A percentile compares a stretch with the other conserved stretches of the same genome.
Conservation (phyloP, 2,113 vertebrate genomes). For the Corythaeola cristata region DNA sequence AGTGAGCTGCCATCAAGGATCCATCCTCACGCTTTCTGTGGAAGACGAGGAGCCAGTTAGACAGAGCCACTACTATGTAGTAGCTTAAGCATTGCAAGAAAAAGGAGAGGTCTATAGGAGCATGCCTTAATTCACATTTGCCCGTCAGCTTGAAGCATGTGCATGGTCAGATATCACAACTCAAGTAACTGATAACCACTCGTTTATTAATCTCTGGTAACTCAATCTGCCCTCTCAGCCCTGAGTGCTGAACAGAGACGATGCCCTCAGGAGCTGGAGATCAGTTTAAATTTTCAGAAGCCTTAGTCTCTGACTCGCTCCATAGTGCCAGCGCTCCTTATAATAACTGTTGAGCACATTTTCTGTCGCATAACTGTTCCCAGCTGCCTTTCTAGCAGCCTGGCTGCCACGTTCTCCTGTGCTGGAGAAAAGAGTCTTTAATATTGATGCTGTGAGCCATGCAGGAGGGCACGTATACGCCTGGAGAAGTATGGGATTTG, state of each 20-base stretch:
- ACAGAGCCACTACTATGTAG: background rate
- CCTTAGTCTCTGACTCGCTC: background rate
- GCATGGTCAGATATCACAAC: background rate
- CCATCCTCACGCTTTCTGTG: background rate
- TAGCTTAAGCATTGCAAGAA: background rate
- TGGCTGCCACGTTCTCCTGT: background rate
- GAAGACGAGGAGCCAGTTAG: background rate
- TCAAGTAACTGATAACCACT: slow-evolving; percentile 1
- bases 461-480: background rate
- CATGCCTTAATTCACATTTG: background rate
- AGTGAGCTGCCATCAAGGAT: background rate
- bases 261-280: slow-evolving; percentile 30
- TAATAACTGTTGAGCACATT: background rate
- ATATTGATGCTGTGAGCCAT: background rate
- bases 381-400: background rate
- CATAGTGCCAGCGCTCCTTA: background rate
- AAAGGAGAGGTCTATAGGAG: background rate
- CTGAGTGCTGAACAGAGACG: background rate
- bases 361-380: background rate
- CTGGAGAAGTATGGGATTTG: background rate
- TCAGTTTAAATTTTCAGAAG: background rate
- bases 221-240: background rate
- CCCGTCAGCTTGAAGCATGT: background rate
- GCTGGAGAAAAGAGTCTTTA: background rate
- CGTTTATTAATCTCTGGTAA: slow-evolving; percentile 14